Evolutionary conservation across 1,140 invertebrate genomes (phyloP), one percentile per base, ranked within the genome.

Genomic region (Trypoxylus dichotomus): DNA sequence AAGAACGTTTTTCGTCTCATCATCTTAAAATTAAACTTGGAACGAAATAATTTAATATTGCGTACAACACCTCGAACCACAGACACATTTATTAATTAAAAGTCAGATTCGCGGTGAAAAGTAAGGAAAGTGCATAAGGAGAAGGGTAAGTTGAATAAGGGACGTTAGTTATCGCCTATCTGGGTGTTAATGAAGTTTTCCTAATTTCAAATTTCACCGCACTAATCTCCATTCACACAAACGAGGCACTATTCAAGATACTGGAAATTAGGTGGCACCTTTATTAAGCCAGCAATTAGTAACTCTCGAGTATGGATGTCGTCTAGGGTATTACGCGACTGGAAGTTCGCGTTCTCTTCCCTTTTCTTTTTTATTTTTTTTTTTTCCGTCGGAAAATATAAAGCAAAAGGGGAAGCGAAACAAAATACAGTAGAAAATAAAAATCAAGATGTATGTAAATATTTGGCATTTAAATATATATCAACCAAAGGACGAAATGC

Each of bases 141-240:
- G 43, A 6, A 47, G 43, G 21, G 2, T 63, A n/a, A 63, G 58
- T 63, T 11, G 58, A 63, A 63, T 63, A 63, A 63, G 58, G 58
- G 19, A 63, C 7, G 2, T 63, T 63, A 63, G 58, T 73, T 73
- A 73, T 73, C 71, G 15, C 13, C 32, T 42, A 42, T 37, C 71
- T 3, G 71, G 71, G 71, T 25, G 71, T 42, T 73, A 73, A 73
- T 73, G 71, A 73, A 73, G 71, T 42, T 42, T 42, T 42, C 37
- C 71, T 73, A 73, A 73, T 73, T 73, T 73, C 71, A 73, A 73
- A 73, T 73, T 73, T 73, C 71, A 21, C 71, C 71, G 32, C 71
- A 21, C 29, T 73, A 73, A 73, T 73, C 71, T 41, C 27, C 71
- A 73, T 73, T 42, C 71, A 42, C 29, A 42, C 71, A 73, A 73